These are phyloP conservation scores for Hycleus phaleratus DNA, from an alignment of 1,140 invertebrate species.

Conservation along the genomic window DNA sequence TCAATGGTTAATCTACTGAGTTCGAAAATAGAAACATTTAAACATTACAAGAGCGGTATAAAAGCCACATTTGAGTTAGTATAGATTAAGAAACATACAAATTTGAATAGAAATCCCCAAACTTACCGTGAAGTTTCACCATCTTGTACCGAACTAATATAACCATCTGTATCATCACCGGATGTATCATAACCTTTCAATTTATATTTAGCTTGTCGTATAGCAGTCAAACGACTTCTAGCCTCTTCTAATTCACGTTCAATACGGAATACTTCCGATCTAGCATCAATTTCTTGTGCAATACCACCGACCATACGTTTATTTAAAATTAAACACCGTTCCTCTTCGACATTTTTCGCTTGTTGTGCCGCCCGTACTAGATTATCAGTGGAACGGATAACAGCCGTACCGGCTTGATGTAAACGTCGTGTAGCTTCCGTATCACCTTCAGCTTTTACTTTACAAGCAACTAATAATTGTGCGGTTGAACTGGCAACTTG, in stretches of 20 bases:
- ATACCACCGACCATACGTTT: slow-evolving; percentile 88
- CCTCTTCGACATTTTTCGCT: slow-evolving; percentile 86
- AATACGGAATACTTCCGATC: slow-evolving; percentile 82
- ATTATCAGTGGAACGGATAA: slow-evolving; percentile 96
- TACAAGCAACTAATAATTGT: slow-evolving; percentile 93
- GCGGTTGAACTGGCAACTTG: slow-evolving; percentile 96
- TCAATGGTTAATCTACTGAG: slow-evolving; percentile 8
- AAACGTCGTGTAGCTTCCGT: slow-evolving; percentile 89
- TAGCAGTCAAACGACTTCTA: slow-evolving; percentile 74
- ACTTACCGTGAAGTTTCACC: slow-evolving; percentile 37
- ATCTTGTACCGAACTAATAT: slow-evolving; percentile 35
- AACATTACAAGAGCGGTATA: neutral
- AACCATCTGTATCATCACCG: slow-evolving; percentile 39
- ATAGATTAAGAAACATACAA: neutral
- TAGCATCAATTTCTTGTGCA: slow-evolving; percentile 85
- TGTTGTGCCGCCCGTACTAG: slow-evolving; percentile 90
- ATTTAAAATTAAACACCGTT: slow-evolving; percentile 81
- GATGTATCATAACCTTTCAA: slow-evolving; percentile 46
- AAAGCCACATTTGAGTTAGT: slow-evolving; percentile 15
- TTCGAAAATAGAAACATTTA: neutral
- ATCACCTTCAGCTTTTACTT: slow-evolving; percentile 93
- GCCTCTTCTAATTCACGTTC: slow-evolving; percentile 92
- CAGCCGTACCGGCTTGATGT: slow-evolving; percentile 91
- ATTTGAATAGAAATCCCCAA: neutral
- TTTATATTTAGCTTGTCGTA: slow-evolving; percentile 78